Evolutionary conservation across 2,888 invertebrate species (phyloP).

Genomic region (Plemyria rubiginata): DNA sequence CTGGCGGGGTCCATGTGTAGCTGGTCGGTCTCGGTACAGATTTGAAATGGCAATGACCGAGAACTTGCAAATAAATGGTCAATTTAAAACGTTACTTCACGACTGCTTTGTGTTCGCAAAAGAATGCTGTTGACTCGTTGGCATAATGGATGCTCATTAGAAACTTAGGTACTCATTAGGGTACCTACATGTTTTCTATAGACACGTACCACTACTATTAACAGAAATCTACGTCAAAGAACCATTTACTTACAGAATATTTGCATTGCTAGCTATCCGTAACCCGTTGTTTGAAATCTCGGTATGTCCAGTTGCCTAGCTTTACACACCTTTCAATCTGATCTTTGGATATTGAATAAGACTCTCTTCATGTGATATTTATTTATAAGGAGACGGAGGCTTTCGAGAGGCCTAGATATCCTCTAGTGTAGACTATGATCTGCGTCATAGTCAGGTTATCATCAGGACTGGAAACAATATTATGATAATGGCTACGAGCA

Average conservation of each 20-base stretch:
- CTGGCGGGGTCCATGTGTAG: constrained; percentile 42
- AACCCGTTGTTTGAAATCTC: too few species aligned
- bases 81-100: constrained; percentile 42
- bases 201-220: neutral
- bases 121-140: neutral
- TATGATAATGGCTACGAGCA: constrained; percentile 1
- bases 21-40: constrained; percentile 53
- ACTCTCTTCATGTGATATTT: too few species aligned
- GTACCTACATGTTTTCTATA: neutral
- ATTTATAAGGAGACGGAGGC: neutral
- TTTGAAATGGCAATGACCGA: constrained; percentile 71
- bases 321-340: too few species aligned
- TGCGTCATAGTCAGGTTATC: too few species aligned
- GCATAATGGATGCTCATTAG: constrained; percentile 1
- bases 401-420: neutral
- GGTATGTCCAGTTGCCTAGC: too few species aligned
- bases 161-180: constrained; percentile 8
- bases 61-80: constrained; percentile 47
- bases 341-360: too few species aligned
- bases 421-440: neutral
- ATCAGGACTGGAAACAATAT: neutral
- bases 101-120: constrained; percentile 27
- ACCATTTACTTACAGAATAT: neutral
- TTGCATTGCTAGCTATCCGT: too few species aligned
- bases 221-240: neutral